Evolutionary conservation across 2,888 invertebrate genomes (phyloP).

Genomic region (Heterodera filipjevi): DNA sequence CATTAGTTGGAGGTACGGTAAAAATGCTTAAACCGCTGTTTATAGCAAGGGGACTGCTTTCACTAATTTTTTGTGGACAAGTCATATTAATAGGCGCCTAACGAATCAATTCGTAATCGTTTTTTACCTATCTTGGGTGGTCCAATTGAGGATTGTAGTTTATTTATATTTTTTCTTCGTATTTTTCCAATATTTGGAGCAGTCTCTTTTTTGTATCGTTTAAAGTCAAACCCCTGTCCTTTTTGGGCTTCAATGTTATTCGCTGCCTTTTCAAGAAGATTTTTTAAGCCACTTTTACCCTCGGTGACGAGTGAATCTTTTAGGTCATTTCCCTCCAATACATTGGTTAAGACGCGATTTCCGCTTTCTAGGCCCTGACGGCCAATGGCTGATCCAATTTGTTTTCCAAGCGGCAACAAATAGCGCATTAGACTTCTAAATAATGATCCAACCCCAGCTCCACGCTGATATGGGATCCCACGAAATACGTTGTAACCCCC

Average conservation of each 20-base stretch:
- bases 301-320: conserved; percentile 14
- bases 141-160: not conserved
- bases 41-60: conserved; percentile 4
- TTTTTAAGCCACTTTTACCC: not conserved
- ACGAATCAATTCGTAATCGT: not conserved
- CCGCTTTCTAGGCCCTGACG: conserved; percentile 9
- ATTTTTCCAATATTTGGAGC: not conserved
- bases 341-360: not conserved
- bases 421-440: conserved; percentile 1
- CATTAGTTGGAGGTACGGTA: conserved; percentile 31
- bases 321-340: conserved; percentile 8
- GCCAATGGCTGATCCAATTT: conserved; percentile 9
- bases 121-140: not conserved
- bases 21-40: conserved; percentile 21
- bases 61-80: conserved; percentile 7
- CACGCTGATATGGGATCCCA: conserved; percentile 18
- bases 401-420: conserved; percentile 8
- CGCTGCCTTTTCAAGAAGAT: conserved; percentile 13
- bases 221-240: conserved; percentile 21
- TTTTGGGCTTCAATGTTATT: not conserved
- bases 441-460: conserved; percentile 2
- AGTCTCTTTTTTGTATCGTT: not conserved
- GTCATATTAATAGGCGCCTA: not conserved
- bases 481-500: conserved; percentile 8
- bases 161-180: conserved; percentile 6